Evolutionary conservation across 2,113 vertebrate species (phyloP).

Genomic region (Murina feae): DNA sequence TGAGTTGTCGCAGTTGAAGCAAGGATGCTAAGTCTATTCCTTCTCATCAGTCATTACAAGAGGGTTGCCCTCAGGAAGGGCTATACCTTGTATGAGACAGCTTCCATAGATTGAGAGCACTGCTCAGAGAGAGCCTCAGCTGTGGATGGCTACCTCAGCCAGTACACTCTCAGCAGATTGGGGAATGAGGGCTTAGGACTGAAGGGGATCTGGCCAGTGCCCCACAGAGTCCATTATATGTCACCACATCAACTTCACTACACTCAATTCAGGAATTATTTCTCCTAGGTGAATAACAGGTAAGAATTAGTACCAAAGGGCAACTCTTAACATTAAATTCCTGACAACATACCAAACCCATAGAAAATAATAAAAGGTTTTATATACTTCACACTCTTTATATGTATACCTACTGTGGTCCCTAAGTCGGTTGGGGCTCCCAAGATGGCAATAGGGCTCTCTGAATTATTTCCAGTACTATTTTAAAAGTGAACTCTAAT

Average conservation of each 20-base stretch:
- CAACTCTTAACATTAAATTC: background rate
- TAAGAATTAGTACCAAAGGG: background rate
- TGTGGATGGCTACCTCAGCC: background rate
- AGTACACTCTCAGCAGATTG: background rate
- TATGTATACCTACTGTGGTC: background rate
- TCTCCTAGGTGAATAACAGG: background rate
- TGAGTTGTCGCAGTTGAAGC: background rate
- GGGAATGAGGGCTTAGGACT: background rate
- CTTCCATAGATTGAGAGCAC: background rate
- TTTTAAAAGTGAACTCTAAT: background rate
- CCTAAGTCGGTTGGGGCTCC: background rate
- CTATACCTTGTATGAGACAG: rapidly evolving
- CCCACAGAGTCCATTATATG: background rate
- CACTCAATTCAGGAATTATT: background rate
- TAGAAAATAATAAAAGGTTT: background rate
- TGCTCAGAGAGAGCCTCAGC: background rate
- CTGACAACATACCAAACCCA: background rate
- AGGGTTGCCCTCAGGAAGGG: background rate
- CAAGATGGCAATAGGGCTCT: background rate
- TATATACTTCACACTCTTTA: background rate
- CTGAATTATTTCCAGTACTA: background rate
- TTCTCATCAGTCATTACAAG: background rate
- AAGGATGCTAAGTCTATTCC: background rate
- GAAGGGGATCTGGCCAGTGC: background rate
- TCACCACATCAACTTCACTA: background rate